phyloP scores from a whole-genome alignment of 1,140 invertebrate genomes.

The Ganaspis sp. region DNA sequence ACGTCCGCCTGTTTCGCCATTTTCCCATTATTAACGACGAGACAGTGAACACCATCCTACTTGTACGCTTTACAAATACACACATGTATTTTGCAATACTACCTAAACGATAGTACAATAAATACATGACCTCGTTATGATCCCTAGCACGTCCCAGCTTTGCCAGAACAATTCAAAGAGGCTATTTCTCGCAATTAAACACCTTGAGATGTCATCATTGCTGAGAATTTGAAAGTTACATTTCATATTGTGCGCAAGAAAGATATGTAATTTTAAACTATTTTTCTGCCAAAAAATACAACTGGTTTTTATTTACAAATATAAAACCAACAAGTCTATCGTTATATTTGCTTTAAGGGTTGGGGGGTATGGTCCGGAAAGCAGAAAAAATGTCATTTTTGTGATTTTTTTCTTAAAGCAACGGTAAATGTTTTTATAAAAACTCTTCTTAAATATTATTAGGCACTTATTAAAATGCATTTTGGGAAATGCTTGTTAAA shows the following conservation, averaged over 20 bases:
- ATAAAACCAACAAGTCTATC: no score
- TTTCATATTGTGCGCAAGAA: conserved; percentile 34
- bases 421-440: no score
- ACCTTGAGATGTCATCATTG: conserved; percentile 43
- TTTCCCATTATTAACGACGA: conserved; percentile 75
- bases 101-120: conserved; percentile 59
- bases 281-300: not conserved
- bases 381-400: no score
- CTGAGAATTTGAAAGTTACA: conserved; percentile 41
- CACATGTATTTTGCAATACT: conserved; percentile 61
- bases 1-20: conserved; percentile 75
- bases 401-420: no score
- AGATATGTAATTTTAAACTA: not conserved
- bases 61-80: conserved; percentile 47
- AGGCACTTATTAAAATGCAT: no score
- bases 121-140: conserved; percentile 61
- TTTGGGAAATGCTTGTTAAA: no score
- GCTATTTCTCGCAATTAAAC: conserved; percentile 63
- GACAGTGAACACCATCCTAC: conserved; percentile 57
- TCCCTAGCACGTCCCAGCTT: conserved; percentile 68
- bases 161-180: conserved; percentile 58
- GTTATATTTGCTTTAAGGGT: no score
- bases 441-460: no score
- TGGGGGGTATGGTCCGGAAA: no score
- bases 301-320: no score